Conservation (phyloP, 1,140 invertebrate genomes). For the Drosophila pachea region DNA sequence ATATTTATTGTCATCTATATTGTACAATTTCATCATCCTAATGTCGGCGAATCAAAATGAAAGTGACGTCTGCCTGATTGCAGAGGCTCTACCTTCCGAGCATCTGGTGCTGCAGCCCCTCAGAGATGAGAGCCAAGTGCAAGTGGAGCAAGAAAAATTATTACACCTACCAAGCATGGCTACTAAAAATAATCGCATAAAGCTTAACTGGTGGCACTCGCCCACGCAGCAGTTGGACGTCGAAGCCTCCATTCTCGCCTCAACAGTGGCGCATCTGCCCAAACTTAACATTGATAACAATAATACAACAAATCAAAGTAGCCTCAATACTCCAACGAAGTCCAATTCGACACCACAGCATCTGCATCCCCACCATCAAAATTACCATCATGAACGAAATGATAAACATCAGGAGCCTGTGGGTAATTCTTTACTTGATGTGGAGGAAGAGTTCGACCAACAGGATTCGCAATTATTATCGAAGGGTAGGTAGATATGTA, state of each 20-base stretch:
- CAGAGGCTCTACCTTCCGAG: constrained; percentile 20
- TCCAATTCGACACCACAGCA: constrained; percentile 1
- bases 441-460: constrained; percentile 2
- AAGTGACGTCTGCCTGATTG: constrained; percentile 10
- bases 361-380: not conserved
- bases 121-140: not conserved
- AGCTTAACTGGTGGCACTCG: constrained; percentile 71
- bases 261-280: not conserved
- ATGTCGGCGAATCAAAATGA: constrained; percentile 35
- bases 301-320: constrained; percentile 29
- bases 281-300: constrained; percentile 41
- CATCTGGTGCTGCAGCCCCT: constrained; percentile 45
- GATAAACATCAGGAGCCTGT: not conserved
- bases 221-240: constrained; percentile 28
- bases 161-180: constrained; percentile 48
- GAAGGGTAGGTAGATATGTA: constrained; percentile 1
- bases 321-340: constrained; percentile 35
- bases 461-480: constrained; percentile 2
- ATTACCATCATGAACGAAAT: constrained; percentile 3
- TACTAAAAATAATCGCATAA: constrained; percentile 61
- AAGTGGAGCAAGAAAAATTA: constrained; percentile 3
- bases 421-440: not conserved
- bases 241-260: constrained; percentile 7
- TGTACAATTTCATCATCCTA: not conserved
- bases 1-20: no score